These are phyloP conservation scores for Lepidotrigona ventralis DNA, from an alignment of 1,140 invertebrate species.

Conservation along the genomic window DNA sequence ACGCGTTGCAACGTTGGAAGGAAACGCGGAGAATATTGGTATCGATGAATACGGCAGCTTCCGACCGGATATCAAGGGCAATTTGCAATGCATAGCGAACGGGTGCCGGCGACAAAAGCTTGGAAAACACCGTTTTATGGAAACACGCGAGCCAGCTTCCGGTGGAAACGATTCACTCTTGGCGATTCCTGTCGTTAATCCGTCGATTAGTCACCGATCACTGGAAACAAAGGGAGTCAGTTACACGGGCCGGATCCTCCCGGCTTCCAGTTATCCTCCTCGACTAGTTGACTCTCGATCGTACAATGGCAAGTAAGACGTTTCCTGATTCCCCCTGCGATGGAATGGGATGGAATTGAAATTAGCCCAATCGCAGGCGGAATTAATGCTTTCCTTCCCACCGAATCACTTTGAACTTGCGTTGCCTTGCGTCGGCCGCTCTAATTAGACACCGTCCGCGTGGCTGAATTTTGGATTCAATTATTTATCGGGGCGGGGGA, in stretches of 20 bases:
- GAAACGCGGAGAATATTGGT: neutral
- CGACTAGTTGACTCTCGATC: neutral
- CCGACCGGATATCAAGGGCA: neutral
- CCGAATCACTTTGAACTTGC: constrained; percentile 12
- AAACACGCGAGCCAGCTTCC: neutral
- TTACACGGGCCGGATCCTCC: neutral
- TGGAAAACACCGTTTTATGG: neutral
- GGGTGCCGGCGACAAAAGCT: neutral
- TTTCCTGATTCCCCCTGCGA: neutral
- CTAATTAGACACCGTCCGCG: neutral
- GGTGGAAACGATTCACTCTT: constrained; percentile 15
- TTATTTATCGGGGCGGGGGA: too few relatives aligned
- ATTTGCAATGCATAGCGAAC: constrained; percentile 37
- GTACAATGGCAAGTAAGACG: constrained; percentile 15
- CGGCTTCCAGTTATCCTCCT: neutral
- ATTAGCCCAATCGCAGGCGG: constrained; percentile 22
- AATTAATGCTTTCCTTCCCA: neutral
- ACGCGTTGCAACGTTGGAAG: neutral
- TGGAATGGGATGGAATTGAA: constrained; percentile 16
- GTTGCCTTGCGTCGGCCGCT: neutral
- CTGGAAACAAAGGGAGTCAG: constrained; percentile 4
- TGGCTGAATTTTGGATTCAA: too few relatives aligned
- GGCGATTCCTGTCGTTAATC: constrained; percentile 7
- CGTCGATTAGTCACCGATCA: constrained; percentile 47
- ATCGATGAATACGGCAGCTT: neutral